These are phyloP conservation scores for Epinephelus cyanopodus DNA, from an alignment of 2,113 vertebrate genomes.

Conservation along the genomic window DNA sequence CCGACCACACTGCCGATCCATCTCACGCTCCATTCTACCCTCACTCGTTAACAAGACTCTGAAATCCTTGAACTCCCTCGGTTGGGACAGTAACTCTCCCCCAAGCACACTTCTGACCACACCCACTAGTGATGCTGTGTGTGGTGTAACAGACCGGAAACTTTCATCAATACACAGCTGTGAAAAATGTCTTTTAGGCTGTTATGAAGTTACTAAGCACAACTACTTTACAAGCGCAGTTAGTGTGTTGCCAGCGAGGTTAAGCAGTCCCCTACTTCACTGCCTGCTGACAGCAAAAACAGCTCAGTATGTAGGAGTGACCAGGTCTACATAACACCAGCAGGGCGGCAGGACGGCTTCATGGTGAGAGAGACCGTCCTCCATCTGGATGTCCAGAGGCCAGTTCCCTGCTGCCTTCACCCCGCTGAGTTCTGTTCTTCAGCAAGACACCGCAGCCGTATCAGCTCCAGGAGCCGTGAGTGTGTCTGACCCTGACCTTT, in stretches of 20 bases:
- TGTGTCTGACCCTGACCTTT: constrained; percentile 26
- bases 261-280: constrained; percentile 1
- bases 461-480: background rate
- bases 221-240: background rate
- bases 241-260: constrained; percentile 17
- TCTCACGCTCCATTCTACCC: no score
- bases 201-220: background rate
- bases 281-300: constrained; percentile 21
- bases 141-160: background rate
- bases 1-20: no score
- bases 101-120: no score
- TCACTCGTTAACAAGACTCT: no score
- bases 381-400: constrained; percentile 50
- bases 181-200: background rate
- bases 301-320: constrained; percentile 39
- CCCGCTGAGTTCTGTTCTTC: background rate
- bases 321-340: constrained; percentile 13
- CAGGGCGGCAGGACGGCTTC: constrained; percentile 2
- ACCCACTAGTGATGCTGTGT: background rate
- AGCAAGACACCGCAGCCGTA: background rate
- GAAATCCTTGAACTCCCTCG: no score
- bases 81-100: no score
- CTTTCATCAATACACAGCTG: no score
- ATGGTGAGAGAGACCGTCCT: constrained; percentile 5
- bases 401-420: background rate